Evolutionary conservation across 30 jellyfish, hydroid and myxozoan genomes (phyloP), one percentile per base, ranked within the genome.

Genomic region (Nemopilema nomurai): DNA sequence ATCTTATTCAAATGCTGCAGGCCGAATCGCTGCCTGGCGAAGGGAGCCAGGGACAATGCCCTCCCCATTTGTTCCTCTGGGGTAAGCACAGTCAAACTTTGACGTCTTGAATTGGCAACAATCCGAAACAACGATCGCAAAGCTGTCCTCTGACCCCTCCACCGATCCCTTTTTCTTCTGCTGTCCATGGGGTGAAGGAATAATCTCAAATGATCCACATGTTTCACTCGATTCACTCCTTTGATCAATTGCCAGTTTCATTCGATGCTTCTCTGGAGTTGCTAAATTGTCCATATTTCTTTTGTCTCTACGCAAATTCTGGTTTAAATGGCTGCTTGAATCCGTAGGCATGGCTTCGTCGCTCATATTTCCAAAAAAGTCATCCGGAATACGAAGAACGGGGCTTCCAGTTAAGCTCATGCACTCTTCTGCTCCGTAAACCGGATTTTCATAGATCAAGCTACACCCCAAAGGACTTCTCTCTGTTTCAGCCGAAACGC

Each of bases 181-280:
- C 26, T 8, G 49, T 27, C 76, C 93, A 0, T 28, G 67, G 24
- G 62, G 65, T 23, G 33, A 80, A 4, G 87, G 74, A 22, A 84
- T 30, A 21, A 84, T 67, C 64, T 84, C 93, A 66, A 73, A 84
- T 50, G 93, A 84, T 20, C 84, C 87, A 51, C 83, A 84, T 0
- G 87, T 52, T 16, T 57, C 93, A 9, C 51, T 24, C 18, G 93
- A 74, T 17, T 74, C 74, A 22, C 51, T 50, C 22, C 64, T 20
- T 29, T 49, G 62, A 23, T 26, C 16, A 7, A 13, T 4, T 27
- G 86, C 18, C 20, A 18, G 4, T 6, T 1, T 23, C 17, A 26
- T 32, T 52, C 62, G 31, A 1, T 23, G 22, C 1, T 51, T 28
- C 24, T 29, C 13, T 30, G 77, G 28, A 17, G 29, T 51, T 77